phyloP scores from a whole-genome alignment of 1,140 invertebrate species.

The Capitella teleta region DNA sequence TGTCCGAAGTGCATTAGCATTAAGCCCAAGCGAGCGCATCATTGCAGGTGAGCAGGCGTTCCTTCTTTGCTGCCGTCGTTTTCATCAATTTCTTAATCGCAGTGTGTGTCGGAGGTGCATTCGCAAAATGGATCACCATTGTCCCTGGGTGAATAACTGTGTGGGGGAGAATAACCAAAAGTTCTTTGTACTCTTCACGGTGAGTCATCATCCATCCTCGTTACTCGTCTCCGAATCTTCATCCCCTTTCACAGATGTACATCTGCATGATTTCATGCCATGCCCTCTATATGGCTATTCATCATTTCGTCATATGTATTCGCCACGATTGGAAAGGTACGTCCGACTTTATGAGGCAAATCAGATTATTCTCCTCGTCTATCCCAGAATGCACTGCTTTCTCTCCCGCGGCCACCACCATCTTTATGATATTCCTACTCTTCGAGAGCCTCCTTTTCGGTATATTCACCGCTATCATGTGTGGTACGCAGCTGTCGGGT shows the following conservation, averaged over 20 bases:
- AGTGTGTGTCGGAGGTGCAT: conserved; percentile 61
- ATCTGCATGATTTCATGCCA: conserved; percentile 92
- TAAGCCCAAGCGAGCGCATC: conserved; percentile 95
- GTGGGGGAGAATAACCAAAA: conserved; percentile 99
- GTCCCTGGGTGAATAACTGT: conserved; percentile 97
- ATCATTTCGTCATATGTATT: conserved; percentile 89
- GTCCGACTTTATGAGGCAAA: too few species aligned
- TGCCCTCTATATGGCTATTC: conserved; percentile 78
- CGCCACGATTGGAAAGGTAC: conserved; percentile 77
- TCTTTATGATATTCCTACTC: conserved; percentile 86
- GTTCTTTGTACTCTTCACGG: conserved; percentile 97
- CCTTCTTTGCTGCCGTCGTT: neutral
- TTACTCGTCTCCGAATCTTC: neutral
- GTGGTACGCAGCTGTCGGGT: conserved; percentile 89
- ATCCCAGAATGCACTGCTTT: conserved; percentile 69
- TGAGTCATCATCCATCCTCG: conserved; percentile 47
- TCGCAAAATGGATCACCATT: conserved; percentile 98
- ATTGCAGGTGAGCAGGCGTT: conserved; percentile 73
- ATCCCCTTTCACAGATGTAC: conserved; percentile 71
- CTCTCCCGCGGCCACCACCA: conserved; percentile 88
- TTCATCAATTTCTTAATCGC: too few species aligned
- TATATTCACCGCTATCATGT: conserved; percentile 97
- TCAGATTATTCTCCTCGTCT: too few species aligned
- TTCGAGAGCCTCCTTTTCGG: conserved; percentile 96
- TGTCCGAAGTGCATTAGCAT: conserved; percentile 98